These are phyloP conservation scores for Sepioteuthis lessoniana DNA, from an alignment of 2,888 invertebrate genomes.

Conservation along the genomic window DNA sequence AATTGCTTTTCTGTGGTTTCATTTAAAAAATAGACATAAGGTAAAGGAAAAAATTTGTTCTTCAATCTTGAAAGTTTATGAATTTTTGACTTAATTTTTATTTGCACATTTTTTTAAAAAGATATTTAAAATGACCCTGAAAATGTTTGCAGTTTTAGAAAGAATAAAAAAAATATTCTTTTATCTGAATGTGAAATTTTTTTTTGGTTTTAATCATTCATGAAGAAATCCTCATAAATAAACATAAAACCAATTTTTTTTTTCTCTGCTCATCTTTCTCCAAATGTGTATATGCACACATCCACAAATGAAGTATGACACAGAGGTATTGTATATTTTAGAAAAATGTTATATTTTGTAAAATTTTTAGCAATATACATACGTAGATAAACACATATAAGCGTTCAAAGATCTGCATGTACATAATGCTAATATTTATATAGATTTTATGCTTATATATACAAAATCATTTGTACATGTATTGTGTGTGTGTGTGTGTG, in stretches of 20 bases:
- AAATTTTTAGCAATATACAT: neutral
- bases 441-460: neutral
- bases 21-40: neutral
- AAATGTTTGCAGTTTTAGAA: neutral
- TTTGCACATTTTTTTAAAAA: neutral
- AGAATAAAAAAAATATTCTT: neutral
- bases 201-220: neutral
- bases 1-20: neutral
- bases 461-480: no score
- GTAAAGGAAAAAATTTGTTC: neutral
- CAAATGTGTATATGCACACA: neutral
- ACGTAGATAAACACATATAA: neutral
- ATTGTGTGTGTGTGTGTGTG: no score
- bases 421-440: neutral
- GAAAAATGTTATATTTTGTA: neutral
- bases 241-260: neutral
- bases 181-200: neutral
- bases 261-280: neutral
- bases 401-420: neutral
- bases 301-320: neutral
- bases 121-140: slow-evolving; percentile 8
- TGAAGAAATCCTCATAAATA: neutral
- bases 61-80: neutral
- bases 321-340: neutral
- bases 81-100: neutral